Conservation (phyloP, 2,888 invertebrate species). For the Unio pictorum region DNA sequence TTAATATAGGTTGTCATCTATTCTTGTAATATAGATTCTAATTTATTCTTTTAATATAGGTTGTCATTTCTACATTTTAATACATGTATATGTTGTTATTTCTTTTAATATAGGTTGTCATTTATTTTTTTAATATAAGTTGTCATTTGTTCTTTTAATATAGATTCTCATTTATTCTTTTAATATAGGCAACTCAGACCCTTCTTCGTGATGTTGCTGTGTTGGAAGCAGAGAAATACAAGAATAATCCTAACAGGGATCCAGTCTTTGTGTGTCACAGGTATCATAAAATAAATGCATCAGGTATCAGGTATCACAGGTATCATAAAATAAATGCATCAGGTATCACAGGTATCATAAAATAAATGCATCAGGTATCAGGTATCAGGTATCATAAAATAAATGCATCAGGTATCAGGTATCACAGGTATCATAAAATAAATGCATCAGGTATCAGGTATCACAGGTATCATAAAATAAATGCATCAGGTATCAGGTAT, state of each 20-base stretch:
- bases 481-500: too few relatives aligned
- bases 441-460: too few relatives aligned
- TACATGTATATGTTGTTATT: neutral
- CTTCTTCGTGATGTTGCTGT: constrained; percentile 81
- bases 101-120: too few relatives aligned
- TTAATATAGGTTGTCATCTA: too few relatives aligned
- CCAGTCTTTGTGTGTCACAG: constrained; percentile 59
- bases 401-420: neutral
- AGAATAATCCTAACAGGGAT: constrained; percentile 55
- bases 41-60: too few relatives aligned
- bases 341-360: too few relatives aligned
- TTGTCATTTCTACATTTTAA: too few relatives aligned
- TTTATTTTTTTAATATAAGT: too few relatives aligned
- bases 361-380: too few relatives aligned
- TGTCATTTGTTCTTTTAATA: too few relatives aligned
- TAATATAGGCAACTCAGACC: constrained; percentile 75
- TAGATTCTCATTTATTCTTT: neutral
- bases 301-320: too few relatives aligned
- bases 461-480: neutral
- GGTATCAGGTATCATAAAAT: neutral
- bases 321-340: neutral
- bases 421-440: constrained; percentile 58
- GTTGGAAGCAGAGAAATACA: constrained; percentile 79
- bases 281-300: constrained; percentile 28
- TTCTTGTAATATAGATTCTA: too few relatives aligned